Evolutionary conservation across 2,113 vertebrate species (phyloP).

Genomic region (Actenoides hombroni): DNA sequence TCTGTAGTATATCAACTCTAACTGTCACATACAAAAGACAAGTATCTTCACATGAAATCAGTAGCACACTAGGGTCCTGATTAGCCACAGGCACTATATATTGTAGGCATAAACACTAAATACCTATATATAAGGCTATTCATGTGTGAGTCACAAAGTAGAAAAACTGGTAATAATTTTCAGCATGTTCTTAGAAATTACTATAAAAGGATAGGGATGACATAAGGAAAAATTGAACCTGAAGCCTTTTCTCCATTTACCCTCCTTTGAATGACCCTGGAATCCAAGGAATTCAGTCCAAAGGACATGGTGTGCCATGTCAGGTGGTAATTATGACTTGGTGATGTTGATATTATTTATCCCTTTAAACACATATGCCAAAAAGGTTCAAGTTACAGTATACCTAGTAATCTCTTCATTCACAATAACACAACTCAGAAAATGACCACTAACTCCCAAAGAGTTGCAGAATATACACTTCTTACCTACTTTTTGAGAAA

Average conservation of each 20-base stretch:
- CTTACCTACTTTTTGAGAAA: not conserved
- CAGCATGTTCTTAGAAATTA: not conserved
- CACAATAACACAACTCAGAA: slow-evolving; percentile 2
- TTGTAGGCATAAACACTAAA: not conserved
- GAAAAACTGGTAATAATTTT: slow-evolving; percentile 20
- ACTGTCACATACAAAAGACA: not conserved
- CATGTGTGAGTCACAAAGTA: slow-evolving; percentile 50
- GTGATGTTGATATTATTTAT: slow-evolving; percentile 53
- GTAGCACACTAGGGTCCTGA: not conserved
- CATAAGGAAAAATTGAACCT: slow-evolving; percentile 1
- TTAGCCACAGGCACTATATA: not conserved
- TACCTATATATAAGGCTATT: not conserved
- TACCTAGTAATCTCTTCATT: slow-evolving; percentile 24
- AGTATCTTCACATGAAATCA: not conserved
- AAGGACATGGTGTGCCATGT: slow-evolving; percentile 28
- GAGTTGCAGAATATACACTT: not conserved
- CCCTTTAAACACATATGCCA: slow-evolving; percentile 35
- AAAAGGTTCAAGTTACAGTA: slow-evolving; percentile 25
- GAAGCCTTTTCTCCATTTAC: not conserved
- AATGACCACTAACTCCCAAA: not conserved
- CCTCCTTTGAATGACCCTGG: slow-evolving; percentile 14
- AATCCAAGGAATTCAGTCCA: not conserved
- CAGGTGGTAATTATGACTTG: slow-evolving; percentile 34
- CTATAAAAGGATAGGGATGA: slow-evolving; percentile 52
- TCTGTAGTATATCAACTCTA: not conserved